A percentile compares a stretch with the other conserved stretches of the same genome.
Conservation (phyloP, 2,113 vertebrate genomes). For the Ailuropoda melanoleuca region DNA sequence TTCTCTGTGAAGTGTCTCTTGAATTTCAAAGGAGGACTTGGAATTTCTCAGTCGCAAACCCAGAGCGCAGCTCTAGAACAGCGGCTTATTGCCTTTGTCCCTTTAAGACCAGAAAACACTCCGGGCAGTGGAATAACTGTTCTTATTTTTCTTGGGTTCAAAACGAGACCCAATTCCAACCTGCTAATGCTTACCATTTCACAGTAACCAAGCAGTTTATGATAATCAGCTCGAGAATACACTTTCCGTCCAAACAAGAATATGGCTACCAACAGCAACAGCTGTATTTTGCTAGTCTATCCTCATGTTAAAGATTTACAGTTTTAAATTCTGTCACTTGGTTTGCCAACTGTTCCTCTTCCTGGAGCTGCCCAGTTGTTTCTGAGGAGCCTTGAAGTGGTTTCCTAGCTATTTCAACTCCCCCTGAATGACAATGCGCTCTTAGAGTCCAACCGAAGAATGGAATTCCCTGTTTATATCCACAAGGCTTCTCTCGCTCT, state of each 20-base stretch:
- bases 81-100: conserved; percentile 57
- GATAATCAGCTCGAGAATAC: conserved; percentile 60
- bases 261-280: conserved; percentile 67
- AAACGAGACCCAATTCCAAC: conserved; percentile 49
- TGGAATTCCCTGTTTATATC: conserved; percentile 87
- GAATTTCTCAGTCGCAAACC: conserved; percentile 60
- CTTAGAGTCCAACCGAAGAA: conserved; percentile 83
- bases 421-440: conserved; percentile 83
- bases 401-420: conserved; percentile 86
- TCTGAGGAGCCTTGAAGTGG: conserved; percentile 88
- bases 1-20: conserved; percentile 70
- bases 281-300: conserved; percentile 82
- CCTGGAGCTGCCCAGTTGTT: conserved; percentile 85
- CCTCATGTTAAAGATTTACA: conserved; percentile 78
- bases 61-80: not conserved
- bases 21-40: conserved; percentile 75
- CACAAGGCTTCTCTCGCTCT: conserved; percentile 80
- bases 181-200: conserved; percentile 68
- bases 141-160: conserved; percentile 69
- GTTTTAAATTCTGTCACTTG: conserved; percentile 77
- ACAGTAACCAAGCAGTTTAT: conserved; percentile 52
- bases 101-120: conserved; percentile 65
- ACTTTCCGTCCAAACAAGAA: conserved; percentile 45
- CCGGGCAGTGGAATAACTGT: conserved; percentile 27
- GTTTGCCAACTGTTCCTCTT: conserved; percentile 84